These are phyloP conservation scores for Sarcophaga carnaria DNA, from an alignment of 2,888 invertebrate genomes.

Conservation along the genomic window DNA sequence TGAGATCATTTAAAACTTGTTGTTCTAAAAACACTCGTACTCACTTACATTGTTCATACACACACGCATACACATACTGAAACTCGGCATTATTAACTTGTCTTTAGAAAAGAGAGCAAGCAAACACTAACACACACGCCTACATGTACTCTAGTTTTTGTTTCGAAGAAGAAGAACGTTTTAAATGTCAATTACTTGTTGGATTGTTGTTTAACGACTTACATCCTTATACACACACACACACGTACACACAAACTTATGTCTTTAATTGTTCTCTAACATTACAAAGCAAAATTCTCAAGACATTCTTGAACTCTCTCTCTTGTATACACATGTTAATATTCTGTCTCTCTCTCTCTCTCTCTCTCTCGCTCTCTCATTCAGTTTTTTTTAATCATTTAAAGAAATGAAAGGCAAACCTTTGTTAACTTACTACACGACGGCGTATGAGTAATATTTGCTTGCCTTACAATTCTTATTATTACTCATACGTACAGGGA, in stretches of 20 bases:
- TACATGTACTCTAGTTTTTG: no score
- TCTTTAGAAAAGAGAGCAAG: not conserved
- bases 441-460: slow-evolving; percentile 28
- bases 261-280: slow-evolving; percentile 44
- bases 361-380: not conserved
- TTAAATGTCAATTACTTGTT: slow-evolving; percentile 57
- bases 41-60: not conserved
- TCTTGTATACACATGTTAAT: not conserved
- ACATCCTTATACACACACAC: not conserved
- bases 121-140: not conserved
- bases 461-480: slow-evolving; percentile 21
- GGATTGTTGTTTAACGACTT: slow-evolving; percentile 34
- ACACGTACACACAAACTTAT: not conserved
- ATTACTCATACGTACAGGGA: slow-evolving; percentile 26
- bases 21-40: no score
- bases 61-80: not conserved
- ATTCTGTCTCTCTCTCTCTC: not conserved
- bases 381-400: not conserved
- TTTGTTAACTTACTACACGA: no score
- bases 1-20: slow-evolving; percentile 40
- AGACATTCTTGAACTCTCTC: not conserved
- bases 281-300: slow-evolving; percentile 5
- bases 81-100: not conserved
- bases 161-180: slow-evolving; percentile 13
- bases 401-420: not conserved